Conservation (phyloP, 2,888 invertebrate genomes). For the Vanessa cardui region DNA sequence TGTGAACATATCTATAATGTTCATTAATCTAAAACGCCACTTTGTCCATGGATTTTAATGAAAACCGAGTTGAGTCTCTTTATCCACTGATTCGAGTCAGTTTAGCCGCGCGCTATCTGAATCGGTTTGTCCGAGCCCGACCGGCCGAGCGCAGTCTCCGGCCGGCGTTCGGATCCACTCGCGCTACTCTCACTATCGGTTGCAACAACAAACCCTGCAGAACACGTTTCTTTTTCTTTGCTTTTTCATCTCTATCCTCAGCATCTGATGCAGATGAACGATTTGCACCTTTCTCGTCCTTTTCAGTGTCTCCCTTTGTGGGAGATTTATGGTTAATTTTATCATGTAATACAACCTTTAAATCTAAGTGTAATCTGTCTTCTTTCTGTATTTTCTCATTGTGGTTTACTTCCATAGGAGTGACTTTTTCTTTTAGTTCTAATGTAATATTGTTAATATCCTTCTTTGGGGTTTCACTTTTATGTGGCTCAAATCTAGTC, state of each 20-base stretch:
- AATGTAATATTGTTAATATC: conserved; percentile 27
- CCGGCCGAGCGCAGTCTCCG: conserved; percentile 66
- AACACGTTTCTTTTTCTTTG: conserved; percentile 60
- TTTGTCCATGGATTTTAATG: conserved; percentile 9
- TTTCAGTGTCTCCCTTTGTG: conserved; percentile 47
- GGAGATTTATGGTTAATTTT: conserved; percentile 38
- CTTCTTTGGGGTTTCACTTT: conserved; percentile 29
- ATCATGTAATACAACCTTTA: conserved; percentile 55
- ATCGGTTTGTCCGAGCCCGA: conserved; percentile 46
- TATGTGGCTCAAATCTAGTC: conserved; percentile 38
- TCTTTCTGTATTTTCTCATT: conserved; percentile 41
- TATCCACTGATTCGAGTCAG: conserved; percentile 37
- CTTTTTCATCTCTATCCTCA: conserved; percentile 57
- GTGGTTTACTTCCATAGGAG: conserved; percentile 43
- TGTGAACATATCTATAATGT: conserved; percentile 12
- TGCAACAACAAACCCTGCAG: conserved; percentile 78
- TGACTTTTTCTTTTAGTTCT: conserved; percentile 36
- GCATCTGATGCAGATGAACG: conserved; percentile 55
- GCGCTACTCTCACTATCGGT: conserved; percentile 86
- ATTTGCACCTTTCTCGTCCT: conserved; percentile 49
- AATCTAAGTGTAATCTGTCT: conserved; percentile 52
- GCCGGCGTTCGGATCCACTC: conserved; percentile 77
- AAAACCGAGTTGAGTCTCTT: not conserved
- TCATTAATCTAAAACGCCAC: not conserved
- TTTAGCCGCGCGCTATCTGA: conserved; percentile 57